A percentile compares a stretch with the other conserved stretches of the same genome.
phyloP scores from a whole-genome alignment of 2,797 vertebrate species.

The Limosa lapponica region DNA sequence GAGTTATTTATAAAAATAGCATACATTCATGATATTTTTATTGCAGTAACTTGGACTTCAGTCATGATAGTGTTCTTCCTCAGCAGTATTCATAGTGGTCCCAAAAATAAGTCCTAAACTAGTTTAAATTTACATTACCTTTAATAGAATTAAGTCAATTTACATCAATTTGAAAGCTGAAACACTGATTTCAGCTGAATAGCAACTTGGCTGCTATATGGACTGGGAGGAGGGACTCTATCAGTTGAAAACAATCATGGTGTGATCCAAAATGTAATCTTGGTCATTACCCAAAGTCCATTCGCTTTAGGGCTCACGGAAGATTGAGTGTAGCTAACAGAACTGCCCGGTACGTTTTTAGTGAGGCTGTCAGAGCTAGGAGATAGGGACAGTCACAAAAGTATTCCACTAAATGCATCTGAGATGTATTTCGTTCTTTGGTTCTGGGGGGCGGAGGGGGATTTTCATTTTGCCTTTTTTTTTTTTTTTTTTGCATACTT shows the following conservation, averaged over 20 bases:
- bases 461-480: neutral
- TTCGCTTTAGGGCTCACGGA: neutral
- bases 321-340: neutral
- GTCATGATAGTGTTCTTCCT: neutral
- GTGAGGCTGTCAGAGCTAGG: neutral
- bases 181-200: neutral
- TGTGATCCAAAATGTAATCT: neutral
- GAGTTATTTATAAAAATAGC: constrained; percentile 37
- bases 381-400: neutral
- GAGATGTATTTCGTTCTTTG: neutral
- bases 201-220: neutral
- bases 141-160: neutral
- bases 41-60: neutral
- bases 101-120: neutral
- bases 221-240: neutral
- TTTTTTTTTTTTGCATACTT: neutral
- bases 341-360: neutral
- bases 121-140: neutral
- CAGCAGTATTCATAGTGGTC: neutral
- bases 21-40: neutral
- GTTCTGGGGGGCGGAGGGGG: too few species aligned
- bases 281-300: neutral
- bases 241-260: neutral
- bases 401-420: neutral
- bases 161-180: neutral